Evolutionary conservation across 2,888 invertebrate species (phyloP).

Genomic region (Andrena bicolor): DNA sequence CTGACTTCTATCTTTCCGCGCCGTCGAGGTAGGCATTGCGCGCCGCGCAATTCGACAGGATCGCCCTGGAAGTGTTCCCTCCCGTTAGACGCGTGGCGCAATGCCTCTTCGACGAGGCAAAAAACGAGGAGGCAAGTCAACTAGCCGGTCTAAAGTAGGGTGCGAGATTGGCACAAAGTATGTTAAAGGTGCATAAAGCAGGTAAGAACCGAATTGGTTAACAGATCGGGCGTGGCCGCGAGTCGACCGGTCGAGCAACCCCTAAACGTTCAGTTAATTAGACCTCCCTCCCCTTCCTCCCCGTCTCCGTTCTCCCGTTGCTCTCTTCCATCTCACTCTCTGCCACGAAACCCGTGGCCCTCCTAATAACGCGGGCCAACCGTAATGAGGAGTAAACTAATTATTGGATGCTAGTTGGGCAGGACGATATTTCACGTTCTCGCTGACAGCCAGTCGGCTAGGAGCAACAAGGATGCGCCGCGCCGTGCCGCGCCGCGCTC

Average conservation of each 20-base stretch:
- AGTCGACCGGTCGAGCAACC: slow-evolving; percentile 76
- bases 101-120: neutral
- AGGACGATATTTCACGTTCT: slow-evolving; percentile 82
- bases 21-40: too few relatives aligned
- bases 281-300: slow-evolving; percentile 68
- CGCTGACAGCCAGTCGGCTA: slow-evolving; percentile 79
- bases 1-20: neutral
- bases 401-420: slow-evolving; percentile 83
- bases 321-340: slow-evolving; percentile 48
- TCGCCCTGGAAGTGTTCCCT: neutral
- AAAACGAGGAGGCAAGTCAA: neutral
- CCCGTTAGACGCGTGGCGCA: neutral
- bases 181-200: slow-evolving; percentile 63
- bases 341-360: slow-evolving; percentile 59
- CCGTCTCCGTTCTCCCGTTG: slow-evolving; percentile 56
- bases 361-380: slow-evolving; percentile 81
- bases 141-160: slow-evolving; percentile 15
- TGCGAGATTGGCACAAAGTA: slow-evolving; percentile 64
- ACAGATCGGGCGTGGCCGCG: slow-evolving; percentile 77
- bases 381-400: slow-evolving; percentile 84
- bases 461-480: slow-evolving; percentile 75
- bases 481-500: slow-evolving; percentile 36
- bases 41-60: too few relatives aligned
- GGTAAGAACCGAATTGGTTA: slow-evolving; percentile 68
- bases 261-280: slow-evolving; percentile 83